Evolutionary conservation across 2,113 vertebrate species (phyloP), one percentile per base, ranked within the genome.

Genomic region (Chamaetylas fuelleborni): DNA sequence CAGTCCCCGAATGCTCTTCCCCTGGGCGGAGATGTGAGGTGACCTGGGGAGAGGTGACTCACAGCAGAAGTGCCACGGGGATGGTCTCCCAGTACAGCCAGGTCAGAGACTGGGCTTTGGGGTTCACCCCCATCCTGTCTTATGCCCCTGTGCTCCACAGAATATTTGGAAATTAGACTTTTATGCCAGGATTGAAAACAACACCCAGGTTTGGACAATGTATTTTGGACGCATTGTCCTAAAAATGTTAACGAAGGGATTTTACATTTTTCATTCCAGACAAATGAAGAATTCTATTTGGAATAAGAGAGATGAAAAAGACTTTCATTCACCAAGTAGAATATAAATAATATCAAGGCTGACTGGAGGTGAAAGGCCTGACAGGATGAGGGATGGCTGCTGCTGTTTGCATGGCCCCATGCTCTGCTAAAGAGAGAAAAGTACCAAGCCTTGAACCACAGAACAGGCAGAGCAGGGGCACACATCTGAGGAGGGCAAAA

Each of bases 61-160:
- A 11, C 4, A 0, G 3, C 62, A 76, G 5, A n/a, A n/a, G 25
- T 6, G 29, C 19, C 53, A 69, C 5, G 0, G 4, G 22, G 12
- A 9, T 13, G 33, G 6, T 62, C 1, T 47, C 26, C 22, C 47
- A 58, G 11, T 5, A 40, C 24, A 58, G 8, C 61, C 57, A 33
- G 40, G 11, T 38, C 26, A 48, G n/a, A 19, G 8, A 40, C 17
- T 26, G 50, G 19, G 24, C 6, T 61, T 25, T 53, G 12, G 34
- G 25, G 10, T 7, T 65, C 12, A 17, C 31, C 14, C 11, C 25
- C 13, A 45, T 18, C 12, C 40, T 50, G 40, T 6, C 13, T 51
- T 24, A 31, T 53, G 29, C 1, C 29, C 11, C 50, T 23, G n/a
- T 70, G 31, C 47, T 61, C 36, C 51, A 60, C 7, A 43, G 19